A percentile compares a stretch with the other conserved stretches of the same genome.
These are phyloP conservation scores for Coracias cyanogaster DNA, from an alignment of 2,797 vertebrate genomes.

Conservation along the genomic window DNA sequence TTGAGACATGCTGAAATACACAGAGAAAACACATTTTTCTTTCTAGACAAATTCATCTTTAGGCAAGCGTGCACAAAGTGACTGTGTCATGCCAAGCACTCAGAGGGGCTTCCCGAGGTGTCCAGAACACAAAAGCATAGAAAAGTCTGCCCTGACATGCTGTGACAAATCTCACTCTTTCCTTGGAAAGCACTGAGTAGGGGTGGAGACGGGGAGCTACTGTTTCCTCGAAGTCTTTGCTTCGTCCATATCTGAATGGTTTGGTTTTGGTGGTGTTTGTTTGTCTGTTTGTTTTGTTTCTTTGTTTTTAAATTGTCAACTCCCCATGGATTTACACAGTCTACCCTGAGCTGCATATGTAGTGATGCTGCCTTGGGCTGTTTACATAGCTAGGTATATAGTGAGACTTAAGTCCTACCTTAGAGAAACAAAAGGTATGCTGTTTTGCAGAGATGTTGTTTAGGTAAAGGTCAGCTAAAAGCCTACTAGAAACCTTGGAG, in stretches of 20 bases:
- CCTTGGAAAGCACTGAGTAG: neutral
- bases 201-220: neutral
- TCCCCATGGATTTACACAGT: neutral
- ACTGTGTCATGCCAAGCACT: neutral
- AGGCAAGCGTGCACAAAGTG: neutral
- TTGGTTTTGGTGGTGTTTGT: no score
- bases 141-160: neutral
- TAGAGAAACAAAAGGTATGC: neutral
- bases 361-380: neutral
- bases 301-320: neutral
- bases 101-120: neutral
- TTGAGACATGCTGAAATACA: neutral
- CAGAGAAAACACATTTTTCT: neutral
- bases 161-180: neutral
- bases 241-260: neutral
- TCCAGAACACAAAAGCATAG: neutral
- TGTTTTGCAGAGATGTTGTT: neutral
- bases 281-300: no score
- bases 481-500: neutral
- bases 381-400: neutral
- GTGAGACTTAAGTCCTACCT: neutral
- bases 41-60: neutral
- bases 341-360: neutral
- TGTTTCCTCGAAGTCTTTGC: neutral
- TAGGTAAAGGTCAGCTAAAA: constrained; percentile 7